phyloP scores from a whole-genome alignment of 1,140 invertebrate species.

The Zaprionus camerounensis region DNA sequence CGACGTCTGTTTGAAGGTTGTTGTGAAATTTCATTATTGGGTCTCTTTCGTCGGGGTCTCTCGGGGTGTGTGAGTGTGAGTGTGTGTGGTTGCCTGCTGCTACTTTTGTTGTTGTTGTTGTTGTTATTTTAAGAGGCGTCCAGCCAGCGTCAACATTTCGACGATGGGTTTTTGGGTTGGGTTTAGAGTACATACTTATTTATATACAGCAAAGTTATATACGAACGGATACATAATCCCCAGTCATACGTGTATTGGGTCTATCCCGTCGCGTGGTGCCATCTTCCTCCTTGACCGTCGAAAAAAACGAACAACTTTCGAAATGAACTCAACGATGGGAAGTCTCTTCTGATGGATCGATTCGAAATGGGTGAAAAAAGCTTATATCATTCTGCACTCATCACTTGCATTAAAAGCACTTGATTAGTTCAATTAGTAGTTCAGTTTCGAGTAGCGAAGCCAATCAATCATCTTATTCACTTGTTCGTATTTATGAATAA shows the following conservation, averaged over 20 bases:
- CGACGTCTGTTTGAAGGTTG: slow-evolving; percentile 77
- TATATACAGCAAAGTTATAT: slow-evolving; percentile 20
- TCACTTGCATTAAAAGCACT: slow-evolving; percentile 2
- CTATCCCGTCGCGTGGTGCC: background rate
- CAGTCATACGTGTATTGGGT: background rate
- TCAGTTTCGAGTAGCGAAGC: background rate
- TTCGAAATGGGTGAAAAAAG: background rate
- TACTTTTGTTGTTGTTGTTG: slow-evolving; percentile 36
- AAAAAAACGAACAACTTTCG: background rate
- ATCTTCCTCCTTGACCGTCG: background rate
- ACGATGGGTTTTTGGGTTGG: slow-evolving; percentile 70
- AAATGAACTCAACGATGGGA: slow-evolving; percentile 1
- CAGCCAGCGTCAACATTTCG: slow-evolving; percentile 77
- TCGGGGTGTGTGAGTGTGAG: slow-evolving; percentile 15
- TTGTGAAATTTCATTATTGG: slow-evolving; percentile 83
- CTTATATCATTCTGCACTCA: slow-evolving; percentile 9
- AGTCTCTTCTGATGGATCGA: background rate
- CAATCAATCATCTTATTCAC: background rate
- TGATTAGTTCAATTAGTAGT: slow-evolving; percentile 3
- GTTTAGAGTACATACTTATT: slow-evolving; percentile 50
- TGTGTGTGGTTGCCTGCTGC: slow-evolving; percentile 61
- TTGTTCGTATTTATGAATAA: background rate
- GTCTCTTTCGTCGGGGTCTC: slow-evolving; percentile 60
- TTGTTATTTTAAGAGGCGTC: slow-evolving; percentile 77
- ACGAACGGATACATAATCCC: slow-evolving; percentile 18